Evolutionary conservation across 2,888 invertebrate species (phyloP).

Genomic region (Leptarthrus brevirostris): DNA sequence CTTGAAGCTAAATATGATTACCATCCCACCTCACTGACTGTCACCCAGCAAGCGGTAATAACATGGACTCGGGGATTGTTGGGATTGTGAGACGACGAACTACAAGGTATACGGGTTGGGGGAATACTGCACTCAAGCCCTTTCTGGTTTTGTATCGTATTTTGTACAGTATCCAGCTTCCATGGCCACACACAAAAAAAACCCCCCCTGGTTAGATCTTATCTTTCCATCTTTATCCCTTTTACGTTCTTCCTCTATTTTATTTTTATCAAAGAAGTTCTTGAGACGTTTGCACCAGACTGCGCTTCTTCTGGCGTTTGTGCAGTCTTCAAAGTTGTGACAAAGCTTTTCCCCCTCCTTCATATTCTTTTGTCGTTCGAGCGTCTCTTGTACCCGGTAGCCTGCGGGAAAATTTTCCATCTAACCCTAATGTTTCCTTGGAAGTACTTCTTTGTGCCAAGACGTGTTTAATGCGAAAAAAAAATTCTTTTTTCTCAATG

Average conservation of each 20-base stretch:
- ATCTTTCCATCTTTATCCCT: constrained; percentile 9
- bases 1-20: background rate
- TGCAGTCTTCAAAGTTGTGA: constrained; percentile 12
- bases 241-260: background rate
- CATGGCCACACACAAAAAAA: constrained; percentile 4
- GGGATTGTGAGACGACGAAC: background rate
- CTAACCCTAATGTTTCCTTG: constrained; percentile 8
- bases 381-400: constrained; percentile 2
- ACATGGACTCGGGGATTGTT: background rate
- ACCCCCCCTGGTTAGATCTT: background rate
- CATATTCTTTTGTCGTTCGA: background rate
- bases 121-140: constrained; percentile 16
- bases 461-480: background rate
- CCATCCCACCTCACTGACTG: background rate
- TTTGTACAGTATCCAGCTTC: constrained; percentile 3
- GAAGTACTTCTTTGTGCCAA: background rate
- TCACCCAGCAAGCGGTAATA: background rate
- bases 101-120: constrained; percentile 18
- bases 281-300: constrained; percentile 36
- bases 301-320: background rate
- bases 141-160: constrained; percentile 2
- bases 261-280: background rate
- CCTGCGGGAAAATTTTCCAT: constrained; percentile 12
- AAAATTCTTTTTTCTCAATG: background rate
- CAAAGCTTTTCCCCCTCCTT: constrained; percentile 1